Conservation (phyloP, 1,140 invertebrate species). For the Reticulitermes speratus region DNA sequence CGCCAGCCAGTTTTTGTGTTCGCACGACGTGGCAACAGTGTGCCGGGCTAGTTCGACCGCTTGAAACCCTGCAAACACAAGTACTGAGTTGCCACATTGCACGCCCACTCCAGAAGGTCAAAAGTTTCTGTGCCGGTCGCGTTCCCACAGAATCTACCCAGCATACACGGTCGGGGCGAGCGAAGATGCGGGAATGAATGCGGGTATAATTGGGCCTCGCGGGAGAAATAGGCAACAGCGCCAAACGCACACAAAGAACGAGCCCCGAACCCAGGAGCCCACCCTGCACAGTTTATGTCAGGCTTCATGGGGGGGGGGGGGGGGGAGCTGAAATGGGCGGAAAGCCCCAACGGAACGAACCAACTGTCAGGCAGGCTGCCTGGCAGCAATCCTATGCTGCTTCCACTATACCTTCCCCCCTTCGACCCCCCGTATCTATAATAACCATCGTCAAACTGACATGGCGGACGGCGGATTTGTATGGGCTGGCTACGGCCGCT, state of each 20-base stretch:
- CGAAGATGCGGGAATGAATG: not conserved
- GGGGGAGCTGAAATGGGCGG: slow-evolving; percentile 15
- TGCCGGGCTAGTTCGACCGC: slow-evolving; percentile 2
- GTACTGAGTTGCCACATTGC: not conserved
- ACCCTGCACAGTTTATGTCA: not conserved
- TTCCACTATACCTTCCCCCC: not conserved
- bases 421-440: not conserved
- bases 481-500: not conserved
- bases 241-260: not conserved
- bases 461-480: not conserved
- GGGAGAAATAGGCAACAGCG: slow-evolving; percentile 1
- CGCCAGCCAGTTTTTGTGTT: not conserved
- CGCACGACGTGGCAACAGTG: not conserved
- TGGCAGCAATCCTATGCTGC: too few relatives aligned
- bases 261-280: slow-evolving; percentile 8
- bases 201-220: slow-evolving; percentile 1
- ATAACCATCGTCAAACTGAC: not conserved
- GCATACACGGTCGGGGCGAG: not conserved
- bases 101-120: slow-evolving; percentile 16
- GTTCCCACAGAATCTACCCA: not conserved
- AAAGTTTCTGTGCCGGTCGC: not conserved
- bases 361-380: not conserved
- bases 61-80: not conserved
- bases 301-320: not conserved
- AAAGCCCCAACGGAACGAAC: not conserved